A percentile compares a stretch with the other conserved stretches of the same genome.
Evolutionary conservation across 30 jellyfish, hydroid and myxozoan species (phyloP).

Genomic region (Turritopsis rubra): DNA sequence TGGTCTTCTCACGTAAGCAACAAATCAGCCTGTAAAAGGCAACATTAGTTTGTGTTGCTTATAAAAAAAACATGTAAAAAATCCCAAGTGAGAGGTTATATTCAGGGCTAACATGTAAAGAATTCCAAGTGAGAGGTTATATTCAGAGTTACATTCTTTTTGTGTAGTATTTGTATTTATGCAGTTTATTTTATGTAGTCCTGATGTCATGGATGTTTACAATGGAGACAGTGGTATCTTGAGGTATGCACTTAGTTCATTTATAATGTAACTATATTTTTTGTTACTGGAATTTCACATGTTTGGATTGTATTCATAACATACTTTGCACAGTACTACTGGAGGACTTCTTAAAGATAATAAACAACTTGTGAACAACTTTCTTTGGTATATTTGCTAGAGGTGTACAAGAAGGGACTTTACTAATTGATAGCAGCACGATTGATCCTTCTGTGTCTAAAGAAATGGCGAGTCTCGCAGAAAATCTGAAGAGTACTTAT

Average conservation of each 20-base stretch:
- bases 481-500: conserved; percentile 45
- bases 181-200: conserved; percentile 42
- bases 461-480: conserved; percentile 66
- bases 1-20: too few relatives aligned
- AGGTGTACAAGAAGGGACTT: conserved; percentile 59
- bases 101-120: too few relatives aligned
- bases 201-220: conserved; percentile 90
- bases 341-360: too few relatives aligned
- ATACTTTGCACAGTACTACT: too few relatives aligned
- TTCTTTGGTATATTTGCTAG: conserved; percentile 11
- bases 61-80: too few relatives aligned
- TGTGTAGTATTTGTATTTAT: background rate
- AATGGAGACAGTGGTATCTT: conserved; percentile 87
- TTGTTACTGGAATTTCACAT: too few relatives aligned
- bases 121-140: too few relatives aligned
- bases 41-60: too few relatives aligned
- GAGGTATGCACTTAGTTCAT: conserved; percentile 37
- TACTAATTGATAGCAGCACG: conserved; percentile 95
- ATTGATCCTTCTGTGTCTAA: conserved; percentile 96
- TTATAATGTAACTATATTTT: too few relatives aligned
- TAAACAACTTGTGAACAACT: background rate
- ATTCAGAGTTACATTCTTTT: background rate
- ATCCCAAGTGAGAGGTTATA: too few relatives aligned
- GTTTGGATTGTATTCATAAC: background rate
- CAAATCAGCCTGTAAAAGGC: too few relatives aligned